These are phyloP conservation scores for Apis laboriosa DNA, from an alignment of 1,140 invertebrate genomes.

Conservation along the genomic window DNA sequence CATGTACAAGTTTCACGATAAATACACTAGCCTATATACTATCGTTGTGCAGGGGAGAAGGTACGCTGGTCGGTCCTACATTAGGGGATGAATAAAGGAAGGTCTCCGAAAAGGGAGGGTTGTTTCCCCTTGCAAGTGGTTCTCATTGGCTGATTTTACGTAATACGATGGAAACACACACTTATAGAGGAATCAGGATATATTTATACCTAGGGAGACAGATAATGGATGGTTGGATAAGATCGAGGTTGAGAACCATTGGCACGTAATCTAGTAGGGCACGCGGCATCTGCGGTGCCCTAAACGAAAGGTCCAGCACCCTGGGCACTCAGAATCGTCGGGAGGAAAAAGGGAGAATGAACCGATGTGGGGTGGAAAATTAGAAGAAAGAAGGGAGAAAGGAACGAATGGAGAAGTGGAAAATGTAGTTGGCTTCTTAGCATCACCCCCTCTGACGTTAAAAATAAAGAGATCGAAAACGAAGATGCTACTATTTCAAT, in stretches of 20 bases:
- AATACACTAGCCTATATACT: conserved; percentile 62
- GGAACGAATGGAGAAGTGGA: conserved; percentile 22
- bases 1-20: conserved; percentile 42
- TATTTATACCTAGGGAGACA: neutral
- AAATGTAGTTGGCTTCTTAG: conserved; percentile 53
- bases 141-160: conserved; percentile 3
- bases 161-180: neutral
- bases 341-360: conserved; percentile 3
- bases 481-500: conserved; percentile 27
- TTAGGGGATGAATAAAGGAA: conserved; percentile 74
- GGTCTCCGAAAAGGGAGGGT: conserved; percentile 66
- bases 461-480: conserved; percentile 41
- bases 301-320: conserved; percentile 62
- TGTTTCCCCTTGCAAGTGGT: conserved; percentile 44
- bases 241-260: conserved; percentile 44
- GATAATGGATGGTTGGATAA: neutral
- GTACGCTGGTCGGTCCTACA: conserved; percentile 55
- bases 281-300: conserved; percentile 64
- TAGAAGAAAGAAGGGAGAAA: conserved; percentile 1
- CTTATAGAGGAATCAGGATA: neutral
- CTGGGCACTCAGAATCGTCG: conserved; percentile 34
- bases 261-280: conserved; percentile 55
- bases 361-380: conserved; percentile 19
- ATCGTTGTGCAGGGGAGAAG: conserved; percentile 3
- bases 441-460: neutral